A percentile compares a stretch with the other conserved stretches of the same genome.
These are phyloP conservation scores for Ophion obscuratus DNA, from an alignment of 2,888 invertebrate genomes.

Conservation along the genomic window DNA sequence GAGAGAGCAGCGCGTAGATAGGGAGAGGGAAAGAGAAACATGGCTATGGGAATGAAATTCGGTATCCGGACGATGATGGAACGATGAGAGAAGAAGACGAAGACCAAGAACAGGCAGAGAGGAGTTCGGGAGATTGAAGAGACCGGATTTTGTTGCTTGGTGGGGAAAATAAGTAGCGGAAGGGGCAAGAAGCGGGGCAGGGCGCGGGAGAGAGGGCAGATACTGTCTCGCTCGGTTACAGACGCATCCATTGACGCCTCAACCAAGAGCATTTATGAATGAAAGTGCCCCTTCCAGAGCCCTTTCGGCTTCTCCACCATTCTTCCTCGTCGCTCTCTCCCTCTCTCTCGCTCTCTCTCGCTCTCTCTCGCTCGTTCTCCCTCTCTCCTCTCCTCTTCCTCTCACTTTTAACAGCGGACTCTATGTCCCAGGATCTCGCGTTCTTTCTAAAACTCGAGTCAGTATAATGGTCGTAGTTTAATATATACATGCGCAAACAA, in stretches of 20 bases:
- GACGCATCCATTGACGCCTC: slow-evolving; percentile 83
- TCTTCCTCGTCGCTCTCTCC: slow-evolving; percentile 38
- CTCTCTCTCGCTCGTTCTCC: slow-evolving; percentile 19
- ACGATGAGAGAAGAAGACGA: slow-evolving; percentile 46
- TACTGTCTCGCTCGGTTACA: slow-evolving; percentile 70
- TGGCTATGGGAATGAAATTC: not conserved
- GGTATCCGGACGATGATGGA: slow-evolving; percentile 25
- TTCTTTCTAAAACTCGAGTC: slow-evolving; percentile 32
- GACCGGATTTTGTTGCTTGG: slow-evolving; percentile 32
- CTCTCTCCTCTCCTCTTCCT: slow-evolving; percentile 44
- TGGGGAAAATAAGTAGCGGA: slow-evolving; percentile 3
- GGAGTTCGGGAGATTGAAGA: slow-evolving; percentile 44
- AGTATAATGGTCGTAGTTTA: not conserved
- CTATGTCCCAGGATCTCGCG: slow-evolving; percentile 12
- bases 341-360: slow-evolving; percentile 51
- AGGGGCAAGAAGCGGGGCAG: not conserved
- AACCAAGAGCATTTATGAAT: slow-evolving; percentile 80
- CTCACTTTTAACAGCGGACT: slow-evolving; percentile 26
- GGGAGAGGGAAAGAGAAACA: not conserved
- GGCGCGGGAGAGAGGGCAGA: slow-evolving; percentile 58
- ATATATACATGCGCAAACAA: not conserved
- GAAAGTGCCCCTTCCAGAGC: slow-evolving; percentile 73
- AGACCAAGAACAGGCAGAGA: slow-evolving; percentile 48
- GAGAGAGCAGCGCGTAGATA: not conserved
- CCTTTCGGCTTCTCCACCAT: slow-evolving; percentile 45